phyloP scores from a whole-genome alignment of 2,113 vertebrate genomes.

The Colaptes auratus region DNA sequence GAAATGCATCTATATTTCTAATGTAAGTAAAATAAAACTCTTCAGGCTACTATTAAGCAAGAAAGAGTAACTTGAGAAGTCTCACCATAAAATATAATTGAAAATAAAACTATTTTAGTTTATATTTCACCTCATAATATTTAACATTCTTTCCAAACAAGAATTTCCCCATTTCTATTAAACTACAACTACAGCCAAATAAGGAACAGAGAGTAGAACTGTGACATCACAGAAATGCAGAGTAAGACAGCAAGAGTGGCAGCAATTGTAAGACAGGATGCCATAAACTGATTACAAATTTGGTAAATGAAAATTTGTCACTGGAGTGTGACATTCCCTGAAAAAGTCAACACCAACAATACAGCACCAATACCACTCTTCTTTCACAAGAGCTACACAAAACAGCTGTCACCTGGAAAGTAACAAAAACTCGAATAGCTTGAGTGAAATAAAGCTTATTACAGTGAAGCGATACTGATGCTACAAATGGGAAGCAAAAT shows the following conservation, averaged over 20 bases:
- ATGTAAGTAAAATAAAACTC: not conserved
- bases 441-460: not conserved
- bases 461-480: not conserved
- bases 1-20: not conserved
- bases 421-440: not conserved
- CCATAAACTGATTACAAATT: not conserved
- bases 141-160: not conserved
- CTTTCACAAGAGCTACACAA: not conserved
- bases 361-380: not conserved
- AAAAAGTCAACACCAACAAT: not conserved
- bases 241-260: not conserved
- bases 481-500: not conserved
- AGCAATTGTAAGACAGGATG: not conserved
- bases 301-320: not conserved
- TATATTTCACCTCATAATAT: not conserved
- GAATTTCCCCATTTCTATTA: not conserved
- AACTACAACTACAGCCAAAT: not conserved
- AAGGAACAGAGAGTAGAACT: not conserved
- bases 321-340: not conserved
- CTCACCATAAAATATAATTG: not conserved
- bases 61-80: not conserved
- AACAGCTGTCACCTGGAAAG: not conserved
- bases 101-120: not conserved
- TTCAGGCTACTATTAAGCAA: not conserved
- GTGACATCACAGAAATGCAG: not conserved